phyloP scores from a whole-genome alignment of 1,140 invertebrate genomes.

The Drosophila rufa region DNA sequence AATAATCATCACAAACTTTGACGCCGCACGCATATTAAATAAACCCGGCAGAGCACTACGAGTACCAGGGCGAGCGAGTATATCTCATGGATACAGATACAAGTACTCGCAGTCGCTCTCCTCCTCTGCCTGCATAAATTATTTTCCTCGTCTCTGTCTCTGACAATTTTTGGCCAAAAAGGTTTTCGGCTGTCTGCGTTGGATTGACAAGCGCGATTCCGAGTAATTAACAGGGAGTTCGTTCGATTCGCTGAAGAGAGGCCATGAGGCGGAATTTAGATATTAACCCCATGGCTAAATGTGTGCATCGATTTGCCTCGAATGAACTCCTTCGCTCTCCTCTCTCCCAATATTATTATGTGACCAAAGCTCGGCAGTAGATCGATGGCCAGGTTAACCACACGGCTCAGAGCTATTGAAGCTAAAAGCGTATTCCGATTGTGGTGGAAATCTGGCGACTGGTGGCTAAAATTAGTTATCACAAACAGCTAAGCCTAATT shows the following conservation, averaged over 20 bases:
- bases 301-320: slow-evolving; percentile 2
- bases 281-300: slow-evolving; percentile 19
- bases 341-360: neutral
- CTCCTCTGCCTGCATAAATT: no score
- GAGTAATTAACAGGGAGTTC: slow-evolving; percentile 46
- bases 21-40: slow-evolving; percentile 83
- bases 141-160: no score
- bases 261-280: slow-evolving; percentile 39
- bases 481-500: slow-evolving; percentile 25
- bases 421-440: slow-evolving; percentile 25
- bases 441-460: neutral
- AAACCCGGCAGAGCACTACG: slow-evolving; percentile 47
- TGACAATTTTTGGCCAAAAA: slow-evolving; percentile 32
- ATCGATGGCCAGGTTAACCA: slow-evolving; percentile 28
- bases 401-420: neutral
- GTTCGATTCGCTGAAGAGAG: slow-evolving; percentile 18
- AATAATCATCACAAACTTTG: slow-evolving; percentile 82
- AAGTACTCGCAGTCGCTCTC: no score
- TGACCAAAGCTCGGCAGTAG: neutral
- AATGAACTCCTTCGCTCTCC: neutral
- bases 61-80: slow-evolving; percentile 16
- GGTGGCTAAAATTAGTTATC: slow-evolving; percentile 25
- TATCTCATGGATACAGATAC: slow-evolving; percentile 70
- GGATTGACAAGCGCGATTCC: slow-evolving; percentile 41
- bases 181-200: neutral